Evolutionary conservation across 2,797 vertebrate species (phyloP).

Genomic region (Notolabrus celidotus): DNA sequence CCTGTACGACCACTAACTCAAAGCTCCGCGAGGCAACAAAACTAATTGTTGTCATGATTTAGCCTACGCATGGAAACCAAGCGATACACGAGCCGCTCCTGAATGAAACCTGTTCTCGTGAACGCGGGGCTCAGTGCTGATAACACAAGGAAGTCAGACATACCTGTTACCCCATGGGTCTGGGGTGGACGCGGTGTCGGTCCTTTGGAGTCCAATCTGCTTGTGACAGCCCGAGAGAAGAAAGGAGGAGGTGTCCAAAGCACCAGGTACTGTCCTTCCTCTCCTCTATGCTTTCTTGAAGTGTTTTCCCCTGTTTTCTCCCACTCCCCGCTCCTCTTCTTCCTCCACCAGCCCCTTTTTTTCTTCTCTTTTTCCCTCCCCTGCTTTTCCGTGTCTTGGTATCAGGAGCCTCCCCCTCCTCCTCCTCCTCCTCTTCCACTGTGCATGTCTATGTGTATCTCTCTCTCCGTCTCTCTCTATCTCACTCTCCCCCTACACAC

Average conservation of each 20-base stretch:
- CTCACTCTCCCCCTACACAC: constrained; percentile 48
- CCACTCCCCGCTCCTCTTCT: constrained; percentile 79
- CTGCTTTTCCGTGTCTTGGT: constrained; percentile 86
- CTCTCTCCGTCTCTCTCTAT: constrained; percentile 36
- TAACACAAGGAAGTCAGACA: constrained; percentile 76
- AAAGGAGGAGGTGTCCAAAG: constrained; percentile 74
- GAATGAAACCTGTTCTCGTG: constrained; percentile 50
- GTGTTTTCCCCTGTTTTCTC: constrained; percentile 83
- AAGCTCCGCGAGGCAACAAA: constrained; percentile 61
- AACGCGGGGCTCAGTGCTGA: constrained; percentile 13
- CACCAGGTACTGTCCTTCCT: constrained; percentile 74
- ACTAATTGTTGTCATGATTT: constrained; percentile 72
- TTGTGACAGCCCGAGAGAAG: constrained; percentile 79
- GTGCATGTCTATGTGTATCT: constrained; percentile 59
- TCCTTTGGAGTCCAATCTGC: constrained; percentile 79
- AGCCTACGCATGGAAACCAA: constrained; percentile 33
- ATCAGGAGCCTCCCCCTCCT: constrained; percentile 85
- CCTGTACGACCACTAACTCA: constrained; percentile 67
- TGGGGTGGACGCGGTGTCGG: constrained; percentile 81
- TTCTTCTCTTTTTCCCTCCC: constrained; percentile 82
- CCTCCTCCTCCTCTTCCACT: constrained; percentile 53
- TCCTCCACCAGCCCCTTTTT: constrained; percentile 80
- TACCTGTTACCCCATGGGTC: constrained; percentile 93
- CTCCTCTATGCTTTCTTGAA: constrained; percentile 75
- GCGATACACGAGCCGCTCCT: constrained; percentile 31